Conservation (phyloP, 2,113 vertebrate genomes). For the Chionis minor region DNA sequence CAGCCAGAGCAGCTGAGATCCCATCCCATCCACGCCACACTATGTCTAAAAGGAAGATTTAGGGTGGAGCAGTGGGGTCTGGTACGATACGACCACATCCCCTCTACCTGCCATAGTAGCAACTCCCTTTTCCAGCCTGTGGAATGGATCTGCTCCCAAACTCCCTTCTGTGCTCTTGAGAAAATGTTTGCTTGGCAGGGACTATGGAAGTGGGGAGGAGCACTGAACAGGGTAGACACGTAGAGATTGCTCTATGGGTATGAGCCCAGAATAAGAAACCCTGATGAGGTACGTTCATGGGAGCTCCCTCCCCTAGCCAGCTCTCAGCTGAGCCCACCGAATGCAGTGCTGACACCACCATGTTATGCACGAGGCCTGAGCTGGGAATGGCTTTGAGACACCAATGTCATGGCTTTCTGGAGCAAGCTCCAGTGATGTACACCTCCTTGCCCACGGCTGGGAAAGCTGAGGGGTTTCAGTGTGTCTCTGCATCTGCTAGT, state of each 20-base stretch:
- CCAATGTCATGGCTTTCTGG: neutral
- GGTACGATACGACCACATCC: rapidly evolving
- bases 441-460: neutral
- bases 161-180: neutral
- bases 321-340: neutral
- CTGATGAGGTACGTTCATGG: neutral
- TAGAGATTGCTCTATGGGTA: neutral
- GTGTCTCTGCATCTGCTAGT: neutral
- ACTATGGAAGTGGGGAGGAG: neutral
- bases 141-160: neutral
- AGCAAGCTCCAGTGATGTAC: neutral
- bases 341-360: neutral
- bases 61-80: neutral
- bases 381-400: neutral
- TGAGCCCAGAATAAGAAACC: neutral
- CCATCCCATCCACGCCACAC: neutral
- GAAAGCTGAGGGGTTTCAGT: neutral
- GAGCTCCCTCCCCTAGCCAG: neutral
- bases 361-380: rapidly evolving
- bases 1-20: neutral
- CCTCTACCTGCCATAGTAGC: rapidly evolving
- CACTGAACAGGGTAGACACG: neutral
- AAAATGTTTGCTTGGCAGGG: neutral
- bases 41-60: neutral
- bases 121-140: neutral